Evolutionary conservation across 1,140 invertebrate species (phyloP), one percentile per base, ranked within the genome.

Genomic region (Melitaea cinxia): DNA sequence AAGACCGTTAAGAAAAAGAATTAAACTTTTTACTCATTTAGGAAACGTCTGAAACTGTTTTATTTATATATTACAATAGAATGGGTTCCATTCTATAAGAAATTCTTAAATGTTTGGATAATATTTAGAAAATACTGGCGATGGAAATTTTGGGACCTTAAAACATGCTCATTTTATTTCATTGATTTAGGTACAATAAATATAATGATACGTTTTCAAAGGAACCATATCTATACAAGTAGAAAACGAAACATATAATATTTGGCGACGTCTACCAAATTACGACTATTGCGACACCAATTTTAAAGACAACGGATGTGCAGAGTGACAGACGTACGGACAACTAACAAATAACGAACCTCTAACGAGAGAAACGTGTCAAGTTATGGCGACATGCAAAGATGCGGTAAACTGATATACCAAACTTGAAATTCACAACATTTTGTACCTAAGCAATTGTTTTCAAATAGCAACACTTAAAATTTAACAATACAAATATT

Each of bases 271-370:
- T 10, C 6, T 9, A 19, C 39, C 5, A 19, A 45, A 19, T 45
- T n/a, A 37, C 35, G 14, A n/a, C 5, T 37, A 37, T 45, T 45
- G 39, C 19, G 39, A 45, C 9, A 37, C 35, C 54, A 57, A 57
- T 47, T 24, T n/a, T 45, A 15, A 49, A 15, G 15, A 54, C 58
- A 68, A 78, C 68, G 54, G 57, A 63, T 67, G 58, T 63, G 53
- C 15, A 30, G 37, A 70, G 59, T 70, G 75, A 81, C 72, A 49
- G 78, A 80, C 65, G 60, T 65, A 75, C 72, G 65, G 80, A 82
- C 83, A 83, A 81, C 69, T 69, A 83, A 85, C 83, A 86, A 85
- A 87, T 82, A 81, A 88, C 80, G 77, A 82, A 66, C 57, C 76
- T 65, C 72, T 88, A 88, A 88, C 85, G 77, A 86, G 81, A 58